phyloP scores from a whole-genome alignment of 2,888 invertebrate genomes.

The Petrolisthes cinctipes region DNA sequence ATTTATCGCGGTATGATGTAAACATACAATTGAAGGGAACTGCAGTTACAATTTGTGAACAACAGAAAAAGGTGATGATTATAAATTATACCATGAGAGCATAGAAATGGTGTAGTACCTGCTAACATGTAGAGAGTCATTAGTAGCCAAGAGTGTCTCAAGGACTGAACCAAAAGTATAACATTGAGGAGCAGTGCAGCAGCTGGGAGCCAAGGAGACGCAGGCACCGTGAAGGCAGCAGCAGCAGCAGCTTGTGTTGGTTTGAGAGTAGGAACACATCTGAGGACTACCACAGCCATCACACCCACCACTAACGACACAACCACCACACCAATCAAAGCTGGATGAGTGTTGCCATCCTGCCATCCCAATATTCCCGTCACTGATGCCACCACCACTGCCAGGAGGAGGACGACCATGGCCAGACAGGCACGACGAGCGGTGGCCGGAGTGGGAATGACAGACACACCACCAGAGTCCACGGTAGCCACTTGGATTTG shows the following conservation, averaged over 20 bases:
- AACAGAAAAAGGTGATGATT: background rate
- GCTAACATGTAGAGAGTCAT: background rate
- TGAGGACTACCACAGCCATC: slow-evolving; percentile 33
- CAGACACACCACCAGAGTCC: slow-evolving; percentile 11
- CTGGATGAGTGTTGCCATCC: background rate
- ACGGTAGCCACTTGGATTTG: slow-evolving; percentile 70
- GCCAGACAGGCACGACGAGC: slow-evolving; percentile 45
- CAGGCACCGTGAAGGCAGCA: slow-evolving; percentile 51
- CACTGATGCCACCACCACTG: slow-evolving; percentile 20
- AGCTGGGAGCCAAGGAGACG: slow-evolving; percentile 71
- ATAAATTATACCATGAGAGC: background rate
- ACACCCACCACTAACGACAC: slow-evolving; percentile 22
- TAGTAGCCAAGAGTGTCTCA: slow-evolving; percentile 67
- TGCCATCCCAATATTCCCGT: slow-evolving; percentile 24
- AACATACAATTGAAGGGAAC: too few relatives aligned
- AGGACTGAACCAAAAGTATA: slow-evolving; percentile 73
- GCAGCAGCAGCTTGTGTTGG: slow-evolving; percentile 23
- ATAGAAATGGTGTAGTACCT: slow-evolving; percentile 18
- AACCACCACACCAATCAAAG: slow-evolving; percentile 20
- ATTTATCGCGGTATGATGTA: too few relatives aligned
- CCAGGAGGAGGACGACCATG: slow-evolving; percentile 15
- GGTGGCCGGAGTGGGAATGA: slow-evolving; percentile 34
- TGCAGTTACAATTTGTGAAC: too few relatives aligned
- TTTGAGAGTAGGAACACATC: slow-evolving; percentile 37
- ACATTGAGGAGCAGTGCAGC: slow-evolving; percentile 73